Percentiles rank a stretch among this genome's conserved stretches.
phyloP scores from a whole-genome alignment of 1,140 invertebrate species.

The Lamellibrachia luymesi region DNA sequence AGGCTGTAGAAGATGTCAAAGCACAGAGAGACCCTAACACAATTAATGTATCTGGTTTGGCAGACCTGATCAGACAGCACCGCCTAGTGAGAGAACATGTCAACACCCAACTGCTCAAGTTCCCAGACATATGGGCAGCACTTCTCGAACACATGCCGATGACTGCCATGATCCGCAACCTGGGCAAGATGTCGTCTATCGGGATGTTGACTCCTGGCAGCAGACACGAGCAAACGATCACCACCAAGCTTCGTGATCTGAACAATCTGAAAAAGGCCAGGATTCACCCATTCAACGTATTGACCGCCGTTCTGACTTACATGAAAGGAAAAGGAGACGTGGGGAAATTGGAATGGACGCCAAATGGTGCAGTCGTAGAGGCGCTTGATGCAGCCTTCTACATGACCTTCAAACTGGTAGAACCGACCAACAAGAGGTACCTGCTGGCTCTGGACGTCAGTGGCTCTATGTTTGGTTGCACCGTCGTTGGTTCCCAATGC shows the following conservation, averaged over 20 bases:
- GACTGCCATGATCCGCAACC: constrained; percentile 61
- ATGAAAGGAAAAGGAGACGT: constrained; percentile 57
- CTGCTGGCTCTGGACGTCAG: constrained; percentile 65
- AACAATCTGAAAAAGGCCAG: constrained; percentile 30
- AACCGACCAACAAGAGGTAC: constrained; percentile 61
- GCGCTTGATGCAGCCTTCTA: constrained; percentile 54
- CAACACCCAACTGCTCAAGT: constrained; percentile 65
- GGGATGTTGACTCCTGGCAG: not conserved
- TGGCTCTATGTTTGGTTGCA: constrained; percentile 53
- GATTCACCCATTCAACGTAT: constrained; percentile 65
- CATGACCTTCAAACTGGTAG: constrained; percentile 35
- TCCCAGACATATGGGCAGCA: constrained; percentile 62
- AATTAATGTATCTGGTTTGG: constrained; percentile 40
- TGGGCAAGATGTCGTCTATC: constrained; percentile 66
- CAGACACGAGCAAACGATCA: not conserved
- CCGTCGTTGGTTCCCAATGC: constrained; percentile 56
- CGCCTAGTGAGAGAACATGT: constrained; percentile 67
- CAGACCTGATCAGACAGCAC: constrained; percentile 58
- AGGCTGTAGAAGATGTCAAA: constrained; percentile 64
- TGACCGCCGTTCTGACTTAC: constrained; percentile 63
- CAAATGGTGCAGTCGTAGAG: constrained; percentile 38
- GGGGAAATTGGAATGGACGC: constrained; percentile 50
- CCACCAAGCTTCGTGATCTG: not conserved
- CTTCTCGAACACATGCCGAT: constrained; percentile 65
- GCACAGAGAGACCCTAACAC: constrained; percentile 61